These are phyloP conservation scores for Bubo blakistoni DNA, from an alignment of 2,113 vertebrate genomes.

Conservation along the genomic window DNA sequence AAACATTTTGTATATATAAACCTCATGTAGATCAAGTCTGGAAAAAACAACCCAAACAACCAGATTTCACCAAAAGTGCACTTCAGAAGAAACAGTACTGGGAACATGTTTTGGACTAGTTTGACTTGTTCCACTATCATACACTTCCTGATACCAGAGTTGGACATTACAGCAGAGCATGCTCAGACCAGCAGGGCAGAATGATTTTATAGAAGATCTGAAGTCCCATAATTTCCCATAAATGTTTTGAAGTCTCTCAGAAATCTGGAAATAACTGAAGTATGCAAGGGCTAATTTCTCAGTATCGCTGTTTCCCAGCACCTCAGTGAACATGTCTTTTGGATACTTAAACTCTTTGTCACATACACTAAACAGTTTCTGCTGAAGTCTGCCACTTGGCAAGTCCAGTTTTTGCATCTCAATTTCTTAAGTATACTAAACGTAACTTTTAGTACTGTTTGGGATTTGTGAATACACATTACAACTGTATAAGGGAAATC, in stretches of 20 bases:
- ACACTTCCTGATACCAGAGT: neutral
- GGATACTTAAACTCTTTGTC: neutral
- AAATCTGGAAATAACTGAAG: neutral
- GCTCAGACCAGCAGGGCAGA: neutral
- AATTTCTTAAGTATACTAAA: neutral
- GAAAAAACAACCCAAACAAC: too few relatives aligned
- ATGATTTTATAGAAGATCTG: neutral
- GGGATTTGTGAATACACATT: neutral
- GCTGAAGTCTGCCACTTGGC: neutral
- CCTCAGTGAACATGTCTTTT: neutral
- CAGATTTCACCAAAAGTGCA: neutral
- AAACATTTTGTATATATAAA: neutral
- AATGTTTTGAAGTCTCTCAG: rapidly evolving
- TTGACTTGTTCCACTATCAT: neutral
- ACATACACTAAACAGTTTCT: neutral
- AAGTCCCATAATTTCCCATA: neutral
- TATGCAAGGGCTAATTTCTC: neutral
- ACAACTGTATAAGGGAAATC: neutral
- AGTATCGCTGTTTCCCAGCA: neutral
- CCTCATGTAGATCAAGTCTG: neutral
- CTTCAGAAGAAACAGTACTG: neutral
- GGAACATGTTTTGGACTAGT: neutral
- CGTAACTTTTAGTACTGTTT: neutral
- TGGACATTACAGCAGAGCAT: neutral
- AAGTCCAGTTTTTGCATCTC: neutral